phyloP scores from a whole-genome alignment of 1,140 invertebrate genomes.

The Euglossa dilemma region DNA sequence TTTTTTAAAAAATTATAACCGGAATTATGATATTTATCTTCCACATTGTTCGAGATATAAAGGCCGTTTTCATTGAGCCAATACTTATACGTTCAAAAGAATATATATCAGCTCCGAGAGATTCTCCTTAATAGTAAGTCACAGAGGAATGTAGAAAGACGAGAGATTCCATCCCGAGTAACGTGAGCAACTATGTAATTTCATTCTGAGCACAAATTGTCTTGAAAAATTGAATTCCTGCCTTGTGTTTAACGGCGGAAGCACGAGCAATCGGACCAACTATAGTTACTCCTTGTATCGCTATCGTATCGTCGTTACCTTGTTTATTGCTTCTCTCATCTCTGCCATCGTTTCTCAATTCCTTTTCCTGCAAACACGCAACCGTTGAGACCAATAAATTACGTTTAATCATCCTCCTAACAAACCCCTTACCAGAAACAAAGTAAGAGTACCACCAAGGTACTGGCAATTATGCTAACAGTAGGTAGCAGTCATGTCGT shows the following conservation, averaged over 20 bases:
- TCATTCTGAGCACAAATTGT: neutral
- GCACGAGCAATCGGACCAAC: neutral
- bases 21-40: neutral
- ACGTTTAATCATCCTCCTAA: neutral
- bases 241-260: neutral
- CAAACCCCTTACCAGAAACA: neutral
- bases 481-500: neutral
- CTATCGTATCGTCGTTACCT: neutral
- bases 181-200: neutral
- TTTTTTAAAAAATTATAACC: too few species aligned
- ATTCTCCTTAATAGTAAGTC: neutral
- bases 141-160: neutral
- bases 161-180: neutral
- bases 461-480: neutral
- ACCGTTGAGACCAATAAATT: neutral
- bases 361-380: neutral
- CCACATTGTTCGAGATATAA: neutral
- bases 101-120: neutral
- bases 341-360: neutral
- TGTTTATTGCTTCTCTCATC: neutral
- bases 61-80: neutral
- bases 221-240: neutral
- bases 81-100: neutral
- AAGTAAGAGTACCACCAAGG: neutral
- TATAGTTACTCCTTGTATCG: neutral